phyloP scores from a whole-genome alignment of 1,140 invertebrate species.

The Mamestra configurata region DNA sequence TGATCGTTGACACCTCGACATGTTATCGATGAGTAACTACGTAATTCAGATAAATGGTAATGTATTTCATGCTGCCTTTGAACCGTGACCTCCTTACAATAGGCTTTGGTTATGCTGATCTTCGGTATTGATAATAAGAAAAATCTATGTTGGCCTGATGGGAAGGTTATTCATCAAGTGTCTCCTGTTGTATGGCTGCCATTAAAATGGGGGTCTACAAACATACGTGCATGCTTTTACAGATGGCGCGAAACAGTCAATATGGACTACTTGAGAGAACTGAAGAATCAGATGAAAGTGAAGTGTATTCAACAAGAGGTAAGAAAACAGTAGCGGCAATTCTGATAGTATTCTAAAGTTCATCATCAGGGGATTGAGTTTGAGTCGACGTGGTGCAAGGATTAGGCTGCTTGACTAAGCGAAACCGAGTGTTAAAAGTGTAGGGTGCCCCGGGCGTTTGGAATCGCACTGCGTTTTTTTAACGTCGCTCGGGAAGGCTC shows the following conservation, averaged over 20 bases:
- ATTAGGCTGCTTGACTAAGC: too few species aligned
- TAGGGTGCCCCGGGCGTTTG: too few species aligned
- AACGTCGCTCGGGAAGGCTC: too few species aligned
- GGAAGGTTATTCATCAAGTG: background rate
- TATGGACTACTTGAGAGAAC: conserved; percentile 73
- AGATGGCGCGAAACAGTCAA: conserved; percentile 81
- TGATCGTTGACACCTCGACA: conserved; percentile 55
- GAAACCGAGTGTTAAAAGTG: too few species aligned
- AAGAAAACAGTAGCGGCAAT: background rate
- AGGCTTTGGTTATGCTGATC: background rate
- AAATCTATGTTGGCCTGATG: background rate
- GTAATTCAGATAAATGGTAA: conserved; percentile 50
- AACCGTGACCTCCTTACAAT: conserved; percentile 30
- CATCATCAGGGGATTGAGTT: too few species aligned
- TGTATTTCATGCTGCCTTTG: conserved; percentile 8
- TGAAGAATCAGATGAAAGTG: conserved; percentile 80
- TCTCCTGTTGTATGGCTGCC: background rate
- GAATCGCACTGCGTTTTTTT: too few species aligned
- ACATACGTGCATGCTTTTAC: conserved; percentile 38
- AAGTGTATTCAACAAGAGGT: conserved; percentile 79
- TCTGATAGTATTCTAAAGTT: background rate
- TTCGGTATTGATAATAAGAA: conserved; percentile 15
- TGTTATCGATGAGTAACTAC: conserved; percentile 48
- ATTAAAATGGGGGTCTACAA: background rate
- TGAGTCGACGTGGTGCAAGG: too few species aligned